Evolutionary conservation across 2,113 vertebrate genomes (phyloP), one percentile per base, ranked within the genome.

Genomic region (Microcebus lehilahytsara): DNA sequence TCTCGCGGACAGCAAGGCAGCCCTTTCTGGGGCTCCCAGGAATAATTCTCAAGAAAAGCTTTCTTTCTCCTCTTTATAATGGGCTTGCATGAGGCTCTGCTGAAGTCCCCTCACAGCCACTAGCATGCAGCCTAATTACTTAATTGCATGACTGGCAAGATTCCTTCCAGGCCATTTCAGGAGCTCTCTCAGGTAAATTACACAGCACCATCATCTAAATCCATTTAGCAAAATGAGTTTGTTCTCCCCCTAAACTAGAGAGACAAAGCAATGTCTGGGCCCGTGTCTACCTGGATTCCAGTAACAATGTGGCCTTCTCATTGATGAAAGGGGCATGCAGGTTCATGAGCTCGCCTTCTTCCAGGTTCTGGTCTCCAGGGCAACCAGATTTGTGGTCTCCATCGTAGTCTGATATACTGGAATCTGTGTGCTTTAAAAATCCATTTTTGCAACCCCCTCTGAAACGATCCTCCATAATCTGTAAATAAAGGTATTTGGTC

Each of bases 221-320:
- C 97, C 97, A 97, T 96, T 98, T 94, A 97, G 93, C 96, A 97
- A 96, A 98, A 97, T 95, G 95, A 97, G 95, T 93, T 87, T 95
- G 88, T 95, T 98, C 96, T 91, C 94, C 93, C 94, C 92, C 97
- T 96, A 95, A 56, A 83, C 96, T 9, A 72, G 92, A 96, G 95
- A 97, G 71, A 93, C 89, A 94, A 97, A 93, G 91, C 89, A 85
- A 53, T 9, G 32, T 85, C 67, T 6, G 83, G 93, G 87, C 64
- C 93, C 94, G 62, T 25, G 77, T 98, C 97, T 97, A 99, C 99
- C 99, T 99, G 78, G 99, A 98, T 60, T 99, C 99, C 90, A 98
- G 98, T 12, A 98, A 96, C 66, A 98, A 98, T 32, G 97, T 97
- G 81, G 98, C 98, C 98, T 98, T 99, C 89, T 99, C 99, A 53